A percentile compares a stretch with the other conserved stretches of the same genome.
Conservation (phyloP, 2,888 invertebrate species). For the Lottia scabra region DNA sequence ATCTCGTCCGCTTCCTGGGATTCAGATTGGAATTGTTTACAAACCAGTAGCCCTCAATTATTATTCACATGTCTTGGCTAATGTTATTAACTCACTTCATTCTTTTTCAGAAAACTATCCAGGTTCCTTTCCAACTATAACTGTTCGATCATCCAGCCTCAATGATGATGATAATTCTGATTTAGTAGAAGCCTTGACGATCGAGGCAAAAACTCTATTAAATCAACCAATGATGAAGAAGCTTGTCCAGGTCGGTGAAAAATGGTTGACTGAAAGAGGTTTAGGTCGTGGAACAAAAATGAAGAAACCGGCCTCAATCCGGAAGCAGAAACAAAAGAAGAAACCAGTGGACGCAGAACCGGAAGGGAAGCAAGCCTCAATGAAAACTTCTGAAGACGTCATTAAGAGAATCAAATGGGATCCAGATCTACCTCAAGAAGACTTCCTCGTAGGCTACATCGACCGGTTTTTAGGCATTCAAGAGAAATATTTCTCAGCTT, state of each 20-base stretch:
- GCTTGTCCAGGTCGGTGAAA: background rate
- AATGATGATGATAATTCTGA: background rate
- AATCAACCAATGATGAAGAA: background rate
- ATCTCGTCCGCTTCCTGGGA: too few species aligned
- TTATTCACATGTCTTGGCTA: too few species aligned
- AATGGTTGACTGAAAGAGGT: conserved; percentile 7
- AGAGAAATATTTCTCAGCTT: conserved; percentile 65
- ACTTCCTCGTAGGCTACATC: conserved; percentile 66
- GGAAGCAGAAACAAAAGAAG: conserved; percentile 16
- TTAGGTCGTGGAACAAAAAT: background rate
- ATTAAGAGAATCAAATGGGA: conserved; percentile 68
- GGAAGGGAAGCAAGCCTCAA: conserved; percentile 36
- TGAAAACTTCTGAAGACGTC: conserved; percentile 69
- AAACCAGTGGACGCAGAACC: conserved; percentile 6
- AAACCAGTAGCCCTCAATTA: too few species aligned
- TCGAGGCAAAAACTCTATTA: background rate
- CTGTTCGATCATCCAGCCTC: background rate
- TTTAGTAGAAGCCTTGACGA: background rate
- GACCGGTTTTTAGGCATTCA: conserved; percentile 68
- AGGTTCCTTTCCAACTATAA: background rate
- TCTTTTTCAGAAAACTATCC: background rate
- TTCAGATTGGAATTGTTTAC: too few species aligned
- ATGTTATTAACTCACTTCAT: background rate
- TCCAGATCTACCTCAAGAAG: conserved; percentile 47
- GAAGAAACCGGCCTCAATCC: background rate